Conservation (phyloP, 1,140 invertebrate species). For the Sarcophaga peregrina region DNA sequence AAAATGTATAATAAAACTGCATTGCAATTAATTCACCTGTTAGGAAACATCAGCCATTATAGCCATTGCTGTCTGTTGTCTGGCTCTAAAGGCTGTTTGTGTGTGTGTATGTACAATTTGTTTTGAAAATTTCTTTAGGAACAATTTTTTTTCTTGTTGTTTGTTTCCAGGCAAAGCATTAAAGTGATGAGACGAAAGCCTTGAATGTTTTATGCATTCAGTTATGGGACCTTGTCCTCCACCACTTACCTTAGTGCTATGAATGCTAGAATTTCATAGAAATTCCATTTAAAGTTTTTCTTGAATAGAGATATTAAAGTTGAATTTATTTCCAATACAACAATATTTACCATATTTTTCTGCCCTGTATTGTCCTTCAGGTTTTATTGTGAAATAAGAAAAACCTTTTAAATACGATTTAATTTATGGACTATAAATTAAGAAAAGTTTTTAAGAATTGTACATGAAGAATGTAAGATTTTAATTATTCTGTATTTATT, state of each 20-base stretch:
- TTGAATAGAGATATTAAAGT: background rate
- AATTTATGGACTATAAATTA: background rate
- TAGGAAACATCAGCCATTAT: background rate
- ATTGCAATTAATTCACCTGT: constrained; percentile 19
- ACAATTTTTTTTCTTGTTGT: background rate
- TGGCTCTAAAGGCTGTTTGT: no score
- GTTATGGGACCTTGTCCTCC: background rate
- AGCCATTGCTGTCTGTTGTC: no score
- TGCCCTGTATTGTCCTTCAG: background rate
- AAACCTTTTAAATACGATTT: background rate
- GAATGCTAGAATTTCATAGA: background rate
- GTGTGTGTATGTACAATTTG: no score
- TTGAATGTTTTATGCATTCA: background rate
- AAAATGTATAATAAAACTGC: background rate
- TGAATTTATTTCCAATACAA: background rate
- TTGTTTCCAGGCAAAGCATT: background rate
- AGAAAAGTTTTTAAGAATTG: no score
- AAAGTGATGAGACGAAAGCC: constrained; percentile 1
- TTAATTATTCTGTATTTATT: no score
- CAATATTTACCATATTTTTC: background rate
- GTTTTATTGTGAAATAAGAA: background rate
- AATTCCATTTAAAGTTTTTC: background rate
- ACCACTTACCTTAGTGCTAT: background rate
- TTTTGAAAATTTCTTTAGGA: background rate
- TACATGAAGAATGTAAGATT: no score